Evolutionary conservation across 2,888 invertebrate species (phyloP), one percentile per base, ranked within the genome.

Genomic region (Onthophagus sagittarius): DNA sequence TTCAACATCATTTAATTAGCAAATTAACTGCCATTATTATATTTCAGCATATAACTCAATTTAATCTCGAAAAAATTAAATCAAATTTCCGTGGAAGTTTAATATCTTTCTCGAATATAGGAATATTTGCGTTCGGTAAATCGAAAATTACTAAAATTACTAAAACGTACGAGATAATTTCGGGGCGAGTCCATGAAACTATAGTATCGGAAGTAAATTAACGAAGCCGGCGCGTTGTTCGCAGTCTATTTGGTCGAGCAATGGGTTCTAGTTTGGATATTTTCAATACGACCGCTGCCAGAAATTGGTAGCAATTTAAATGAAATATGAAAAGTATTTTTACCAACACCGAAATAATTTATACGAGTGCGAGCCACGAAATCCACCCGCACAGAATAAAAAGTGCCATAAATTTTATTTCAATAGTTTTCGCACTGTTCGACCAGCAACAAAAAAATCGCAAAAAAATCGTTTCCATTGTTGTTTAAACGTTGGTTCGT

Each of bases 311-410:
- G 39, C 64, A 15, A 64, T 67, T 31, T 67, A 67, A 67, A 67
- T 67, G 67, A 67, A 67, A 67, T 67, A 67, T 67, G 15, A 67
- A 67, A 67, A 67, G 67, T 67, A 67, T 67, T 67, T 67, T 67
- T 32, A 32, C 31, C 31, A 32, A 23, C 67, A n/a, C 23, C 32
- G 31, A n/a, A 32, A 67, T 67, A 67, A 67, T 67, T 67, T 67
- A 67, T 67, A 32, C n/a, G 13, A 67, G 31, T n/a, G 67, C 32
- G 39, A 53, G 39, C 39, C 6, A 23, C 67, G 67, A 32, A 31
- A 32, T n/a, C 23, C 67, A 15, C 15, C 14, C 23, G 15, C 64
- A 64, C 64, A 23, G 39, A 2, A 53, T 4, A 67, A 67, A 67
- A 15, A n/a, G 32, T 2, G 23, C 67, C n/a, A 67, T 67, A 67